Evolutionary conservation across 2,797 vertebrate genomes (phyloP).

Genomic region (Alca torda): DNA sequence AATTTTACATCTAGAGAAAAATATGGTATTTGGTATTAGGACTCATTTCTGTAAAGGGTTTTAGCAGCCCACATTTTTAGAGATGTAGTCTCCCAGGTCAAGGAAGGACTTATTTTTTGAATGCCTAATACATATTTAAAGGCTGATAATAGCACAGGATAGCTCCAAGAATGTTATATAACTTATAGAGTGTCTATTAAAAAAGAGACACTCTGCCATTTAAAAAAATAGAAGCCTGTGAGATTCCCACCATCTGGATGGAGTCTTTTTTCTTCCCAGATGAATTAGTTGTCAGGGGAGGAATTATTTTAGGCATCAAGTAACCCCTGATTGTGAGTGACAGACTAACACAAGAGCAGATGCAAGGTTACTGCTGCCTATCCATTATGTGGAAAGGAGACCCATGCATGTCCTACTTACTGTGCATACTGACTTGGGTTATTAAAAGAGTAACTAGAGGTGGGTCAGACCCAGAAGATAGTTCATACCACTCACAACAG

Average conservation of each 20-base stretch:
- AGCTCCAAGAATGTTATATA: slow-evolving; percentile 58
- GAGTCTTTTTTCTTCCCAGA: slow-evolving; percentile 68
- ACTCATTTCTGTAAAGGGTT: background rate
- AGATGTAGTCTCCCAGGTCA: background rate
- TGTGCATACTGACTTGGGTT: slow-evolving; percentile 6
- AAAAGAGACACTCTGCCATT: background rate
- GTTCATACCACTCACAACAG: background rate
- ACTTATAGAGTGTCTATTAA: slow-evolving; percentile 8
- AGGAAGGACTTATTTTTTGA: slow-evolving; percentile 26
- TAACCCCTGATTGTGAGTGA: slow-evolving; percentile 51
- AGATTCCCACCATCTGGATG: slow-evolving; percentile 68
- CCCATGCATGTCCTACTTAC: slow-evolving; percentile 30
- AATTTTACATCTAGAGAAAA: background rate
- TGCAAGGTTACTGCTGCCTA: slow-evolving; percentile 52
- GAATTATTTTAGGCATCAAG: slow-evolving; percentile 56
- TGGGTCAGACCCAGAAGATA: slow-evolving; percentile 15
- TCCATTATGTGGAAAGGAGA: slow-evolving; percentile 49
- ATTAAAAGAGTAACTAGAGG: slow-evolving; percentile 28
- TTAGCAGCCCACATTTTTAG: background rate
- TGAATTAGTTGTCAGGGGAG: slow-evolving; percentile 68
- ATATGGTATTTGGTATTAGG: background rate
- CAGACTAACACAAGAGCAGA: slow-evolving; percentile 70
- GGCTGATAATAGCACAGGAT: background rate
- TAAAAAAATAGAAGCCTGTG: background rate
- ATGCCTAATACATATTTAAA: slow-evolving; percentile 7